phyloP scores from a whole-genome alignment of 2,797 vertebrate species.

The Rhinella marina region DNA sequence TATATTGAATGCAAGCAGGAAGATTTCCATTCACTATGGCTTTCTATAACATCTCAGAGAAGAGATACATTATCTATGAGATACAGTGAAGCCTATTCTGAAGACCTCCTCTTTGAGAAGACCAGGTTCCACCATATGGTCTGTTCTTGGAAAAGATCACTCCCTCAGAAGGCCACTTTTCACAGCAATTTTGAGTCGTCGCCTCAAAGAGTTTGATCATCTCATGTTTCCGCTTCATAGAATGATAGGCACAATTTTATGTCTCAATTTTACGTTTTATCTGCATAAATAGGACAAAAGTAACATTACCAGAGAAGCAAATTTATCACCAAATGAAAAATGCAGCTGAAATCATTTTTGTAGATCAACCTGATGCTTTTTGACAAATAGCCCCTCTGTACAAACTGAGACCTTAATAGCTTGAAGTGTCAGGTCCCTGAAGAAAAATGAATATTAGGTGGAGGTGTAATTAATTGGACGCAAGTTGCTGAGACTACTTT shows the following conservation, averaged over 20 bases:
- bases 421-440: constrained; percentile 14
- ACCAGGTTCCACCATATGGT: too few relatives aligned
- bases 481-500: constrained; percentile 3
- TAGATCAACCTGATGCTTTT: constrained; percentile 33
- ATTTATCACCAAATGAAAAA: constrained; percentile 47
- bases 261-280: constrained; percentile 28
- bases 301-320: constrained; percentile 35
- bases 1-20: too few relatives aligned
- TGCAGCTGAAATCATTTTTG: constrained; percentile 32
- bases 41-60: too few relatives aligned
- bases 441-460: constrained; percentile 11
- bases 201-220: too few relatives aligned
- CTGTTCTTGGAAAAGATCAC: too few relatives aligned
- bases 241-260: background rate
- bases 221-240: background rate
- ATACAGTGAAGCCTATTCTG: too few relatives aligned
- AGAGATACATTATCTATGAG: too few relatives aligned
- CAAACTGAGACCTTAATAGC: constrained; percentile 43
- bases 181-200: too few relatives aligned
- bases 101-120: too few relatives aligned
- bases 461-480: constrained; percentile 24
- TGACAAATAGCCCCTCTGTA: constrained; percentile 40
- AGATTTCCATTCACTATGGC: too few relatives aligned
- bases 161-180: too few relatives aligned
- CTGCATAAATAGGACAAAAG: constrained; percentile 47